Base-by-base conservation (phyloP, 2,797 vertebrate species). In the Lacerta agilis region DNA sequence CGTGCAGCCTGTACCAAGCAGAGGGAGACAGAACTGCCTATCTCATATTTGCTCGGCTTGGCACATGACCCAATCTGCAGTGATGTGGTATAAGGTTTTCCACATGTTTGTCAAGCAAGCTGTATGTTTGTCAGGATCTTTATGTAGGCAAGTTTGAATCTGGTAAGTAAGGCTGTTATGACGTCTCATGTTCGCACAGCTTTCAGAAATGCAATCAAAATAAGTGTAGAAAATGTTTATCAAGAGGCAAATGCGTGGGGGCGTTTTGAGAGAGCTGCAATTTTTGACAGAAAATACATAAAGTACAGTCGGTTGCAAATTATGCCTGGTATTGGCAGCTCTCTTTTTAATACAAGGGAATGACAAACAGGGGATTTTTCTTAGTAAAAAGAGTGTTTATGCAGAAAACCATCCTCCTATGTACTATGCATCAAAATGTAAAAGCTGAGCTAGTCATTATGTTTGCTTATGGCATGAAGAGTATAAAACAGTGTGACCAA, bases 21-120 rank as follows among this genome's bases (percentile, higher is more conserved):
- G 4, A 66, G 10, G 36, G 20, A 27, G 33, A 79, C 17, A 55
- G 29, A 17, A 15, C 49, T 55, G 49, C 2, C n/a, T 55, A 15
- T 3, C 43, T 49, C 43, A 27, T 3, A 17, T 61, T 11, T 80
- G 33, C 33, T 38, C 3, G 33, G 4, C 10, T 23, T 33, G 36
- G 27, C 71, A n/a, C 10, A 20, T 78, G 43, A 29, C 38, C 27
- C 64, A 45, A 9, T 38, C 8, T n/a, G 8, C 3, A n/a, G 11
- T 66, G 27, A 43, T 36, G 55, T 33, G n/a, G 8, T 23, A 29
- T 17, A 17, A 27, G 38, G 67, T 67, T 69, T 69, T 43, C 27
- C 64, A 69, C 27, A 43, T 18, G 4, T 4, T 38, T 5, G 73
- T 78, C 41, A 90, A 66, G 90, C 61, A 87, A 93, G 79, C 36